phyloP scores from a whole-genome alignment of 2,797 vertebrate genomes.

The Anabas testudineus region DNA sequence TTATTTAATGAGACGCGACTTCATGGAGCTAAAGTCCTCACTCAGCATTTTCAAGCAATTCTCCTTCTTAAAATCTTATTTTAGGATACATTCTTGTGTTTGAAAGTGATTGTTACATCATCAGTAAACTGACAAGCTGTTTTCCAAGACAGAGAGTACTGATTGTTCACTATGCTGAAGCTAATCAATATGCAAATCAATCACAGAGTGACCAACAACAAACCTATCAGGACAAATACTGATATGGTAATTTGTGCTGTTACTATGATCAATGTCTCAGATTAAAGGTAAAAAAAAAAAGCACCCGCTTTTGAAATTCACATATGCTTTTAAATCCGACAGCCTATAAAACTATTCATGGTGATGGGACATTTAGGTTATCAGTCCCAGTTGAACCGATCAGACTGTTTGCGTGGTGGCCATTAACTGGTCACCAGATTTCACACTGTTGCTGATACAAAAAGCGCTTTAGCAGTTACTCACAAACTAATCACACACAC shows the following conservation, averaged over 20 bases:
- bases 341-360: not conserved
- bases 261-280: constrained; percentile 32
- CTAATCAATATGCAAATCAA: constrained; percentile 55
- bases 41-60: too few relatives aligned
- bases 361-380: constrained; percentile 4
- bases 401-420: constrained; percentile 7
- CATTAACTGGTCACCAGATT: constrained; percentile 6
- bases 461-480: not conserved
- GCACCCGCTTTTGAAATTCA: constrained; percentile 5
- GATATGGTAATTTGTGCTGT: constrained; percentile 47
- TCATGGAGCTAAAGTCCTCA: too few relatives aligned
- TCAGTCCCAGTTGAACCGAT: constrained; percentile 14
- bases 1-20: too few relatives aligned
- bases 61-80: too few relatives aligned
- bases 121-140: constrained; percentile 8
- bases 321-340: not conserved
- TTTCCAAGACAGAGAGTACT: constrained; percentile 14
- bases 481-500: constrained; percentile 4
- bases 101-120: not conserved
- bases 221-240: constrained; percentile 33
- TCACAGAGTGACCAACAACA: constrained; percentile 38
- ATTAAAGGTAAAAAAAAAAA: constrained; percentile 16
- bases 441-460: not conserved
- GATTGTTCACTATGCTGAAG: constrained; percentile 19
- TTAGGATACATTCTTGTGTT: not conserved